Conservation (phyloP, 2,797 vertebrate genomes). For the Botia kubotai region DNA sequence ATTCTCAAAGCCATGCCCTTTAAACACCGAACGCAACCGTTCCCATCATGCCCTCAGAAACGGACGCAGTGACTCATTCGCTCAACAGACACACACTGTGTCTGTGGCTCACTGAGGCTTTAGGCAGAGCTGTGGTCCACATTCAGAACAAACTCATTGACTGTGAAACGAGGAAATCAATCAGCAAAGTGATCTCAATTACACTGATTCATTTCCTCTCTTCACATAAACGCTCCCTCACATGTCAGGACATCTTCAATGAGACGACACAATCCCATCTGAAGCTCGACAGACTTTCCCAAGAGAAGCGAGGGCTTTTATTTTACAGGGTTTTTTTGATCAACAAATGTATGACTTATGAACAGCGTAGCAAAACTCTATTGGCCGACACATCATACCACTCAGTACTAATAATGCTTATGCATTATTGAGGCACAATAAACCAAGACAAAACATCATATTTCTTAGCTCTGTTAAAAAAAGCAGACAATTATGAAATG, state of each 20-base stretch:
- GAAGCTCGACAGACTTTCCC: background rate
- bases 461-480: background rate
- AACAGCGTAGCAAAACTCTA: background rate
- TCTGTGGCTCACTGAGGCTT: background rate
- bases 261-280: background rate
- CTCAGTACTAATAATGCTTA: background rate
- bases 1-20: slow-evolving; percentile 70
- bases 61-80: slow-evolving; percentile 3
- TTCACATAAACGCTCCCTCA: background rate
- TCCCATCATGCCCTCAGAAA: slow-evolving; percentile 47
- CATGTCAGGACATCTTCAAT: background rate
- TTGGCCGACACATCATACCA: background rate
- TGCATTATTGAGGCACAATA: background rate
- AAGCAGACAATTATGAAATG: background rate
- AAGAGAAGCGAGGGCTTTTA: background rate
- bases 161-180: slow-evolving; percentile 7
- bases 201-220: background rate
- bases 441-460: background rate
- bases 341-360: background rate
- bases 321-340: background rate
- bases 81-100: slow-evolving; percentile 25
- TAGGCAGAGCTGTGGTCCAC: background rate
- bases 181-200: slow-evolving; percentile 9
- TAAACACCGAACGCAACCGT: slow-evolving; percentile 3
- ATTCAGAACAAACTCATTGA: slow-evolving; percentile 16